phyloP scores from a whole-genome alignment of 2,113 vertebrate genomes.

The Gobius niger region DNA sequence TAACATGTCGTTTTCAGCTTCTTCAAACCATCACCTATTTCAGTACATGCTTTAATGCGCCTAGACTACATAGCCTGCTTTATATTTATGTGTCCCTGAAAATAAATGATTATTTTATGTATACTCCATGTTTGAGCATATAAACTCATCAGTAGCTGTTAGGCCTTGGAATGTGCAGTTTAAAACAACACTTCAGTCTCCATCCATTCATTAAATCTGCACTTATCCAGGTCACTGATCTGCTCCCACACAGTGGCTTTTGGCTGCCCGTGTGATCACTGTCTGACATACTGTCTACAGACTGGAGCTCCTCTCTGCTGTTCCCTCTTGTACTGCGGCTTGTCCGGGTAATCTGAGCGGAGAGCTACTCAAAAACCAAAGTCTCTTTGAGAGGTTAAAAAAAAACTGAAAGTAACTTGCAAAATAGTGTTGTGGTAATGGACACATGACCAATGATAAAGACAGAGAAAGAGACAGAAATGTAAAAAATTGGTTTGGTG shows the following conservation, averaged over 20 bases:
- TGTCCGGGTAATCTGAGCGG: background rate
- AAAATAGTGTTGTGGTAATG: background rate
- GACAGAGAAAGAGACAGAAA: background rate
- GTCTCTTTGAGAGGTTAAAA: background rate
- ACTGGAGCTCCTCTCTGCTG: background rate
- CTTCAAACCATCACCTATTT: too few species aligned
- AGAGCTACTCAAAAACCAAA: background rate
- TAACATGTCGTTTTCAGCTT: too few species aligned
- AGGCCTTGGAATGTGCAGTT: background rate
- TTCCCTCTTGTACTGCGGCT: background rate
- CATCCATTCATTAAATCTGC: background rate
- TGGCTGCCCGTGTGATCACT: background rate
- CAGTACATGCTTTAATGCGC: too few species aligned
- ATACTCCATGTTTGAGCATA: background rate
- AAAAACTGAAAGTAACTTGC: background rate
- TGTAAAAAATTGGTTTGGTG: background rate
- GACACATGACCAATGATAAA: background rate
- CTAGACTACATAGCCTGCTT: too few species aligned
- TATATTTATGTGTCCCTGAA: background rate
- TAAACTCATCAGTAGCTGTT: background rate
- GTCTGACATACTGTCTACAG: background rate
- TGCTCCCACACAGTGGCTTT: background rate
- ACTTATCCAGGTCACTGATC: conserved; percentile 9
- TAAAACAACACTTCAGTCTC: background rate
- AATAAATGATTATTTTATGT: background rate